Evolutionary conservation across 2,888 invertebrate genomes (phyloP), one percentile per base, ranked within the genome.

Genomic region (Torymus aiolomorphi): DNA sequence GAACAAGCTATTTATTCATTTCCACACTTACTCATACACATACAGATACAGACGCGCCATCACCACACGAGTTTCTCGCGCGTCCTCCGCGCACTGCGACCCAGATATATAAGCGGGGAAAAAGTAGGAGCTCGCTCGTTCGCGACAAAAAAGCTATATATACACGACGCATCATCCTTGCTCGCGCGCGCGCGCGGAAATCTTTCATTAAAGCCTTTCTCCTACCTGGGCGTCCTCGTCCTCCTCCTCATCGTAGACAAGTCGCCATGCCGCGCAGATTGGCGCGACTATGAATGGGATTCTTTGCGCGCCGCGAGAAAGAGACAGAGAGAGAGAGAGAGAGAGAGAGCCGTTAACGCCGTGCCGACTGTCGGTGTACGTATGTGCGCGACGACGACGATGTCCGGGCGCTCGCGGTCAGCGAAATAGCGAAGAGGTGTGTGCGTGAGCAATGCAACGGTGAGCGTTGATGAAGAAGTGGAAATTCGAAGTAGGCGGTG

Each of bases 131-230:
- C 56, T 61, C 69, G 11, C 42, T n/a, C 51, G 18, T 20, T 66
- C 18, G 61, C 3, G 56, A 42, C 13, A 31, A 24, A 67, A 42
- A 69, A 52, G 20, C 16, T 81, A 8, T 83, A 42, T 42, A 42
- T 42, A 42, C 42, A 8, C 42, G 20, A 42, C 42, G 42, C 42
- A 42, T 42, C 42, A 42, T 8, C 8, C 42, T 42, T 5, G 31
- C 31, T 31, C n/a, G n/a, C n/a, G n/a, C 42, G 57, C 12, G 16
- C 31, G 8, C 78, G 81, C 82, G 86, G 87, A 88, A 86, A 85
- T 87, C 85, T 86, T 87, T 87, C 87, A 86, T 87, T 87, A 86
- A 72, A 86, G 86, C 84, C 86, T 86, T 85, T 87, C 87, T 86
- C 83, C 83, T 86, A 86, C 85, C 86, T 87, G 88, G 20, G 85